Conservation (phyloP, 2,888 invertebrate species). For the Laothoe populi region DNA sequence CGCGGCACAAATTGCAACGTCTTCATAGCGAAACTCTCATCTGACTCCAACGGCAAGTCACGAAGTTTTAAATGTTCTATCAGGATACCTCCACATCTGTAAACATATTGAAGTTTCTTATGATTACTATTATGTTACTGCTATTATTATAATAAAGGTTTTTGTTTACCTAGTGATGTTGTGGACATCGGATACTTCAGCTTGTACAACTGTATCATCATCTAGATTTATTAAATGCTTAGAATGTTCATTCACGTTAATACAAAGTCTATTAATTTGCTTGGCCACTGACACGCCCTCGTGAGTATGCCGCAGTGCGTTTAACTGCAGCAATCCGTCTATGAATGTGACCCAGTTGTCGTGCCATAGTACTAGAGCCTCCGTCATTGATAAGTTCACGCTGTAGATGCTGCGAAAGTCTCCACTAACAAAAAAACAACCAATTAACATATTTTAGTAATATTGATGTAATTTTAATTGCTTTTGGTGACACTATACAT, state of each 20-base stretch:
- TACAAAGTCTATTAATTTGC: conserved; percentile 43
- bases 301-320: conserved; percentile 84
- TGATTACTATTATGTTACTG: neutral
- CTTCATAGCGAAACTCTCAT: neutral
- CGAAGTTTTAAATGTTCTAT: conserved; percentile 33
- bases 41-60: conserved; percentile 10
- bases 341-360: conserved; percentile 91
- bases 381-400: conserved; percentile 3
- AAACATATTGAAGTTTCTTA: conserved; percentile 23
- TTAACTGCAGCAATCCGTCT: conserved; percentile 91
- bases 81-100: conserved; percentile 37
- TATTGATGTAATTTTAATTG: too few relatives aligned
- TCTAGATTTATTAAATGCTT: neutral
- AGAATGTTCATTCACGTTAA: conserved; percentile 38
- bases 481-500: neutral
- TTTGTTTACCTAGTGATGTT: conserved; percentile 31
- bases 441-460: neutral
- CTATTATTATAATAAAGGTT: neutral
- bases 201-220: conserved; percentile 11
- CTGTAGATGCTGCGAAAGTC: conserved; percentile 25
- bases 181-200: conserved; percentile 22
- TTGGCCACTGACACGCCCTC: conserved; percentile 87
- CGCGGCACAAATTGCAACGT: neutral
- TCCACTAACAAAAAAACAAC: conserved; percentile 15
- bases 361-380: conserved; percentile 23